phyloP scores from a whole-genome alignment of 2,797 vertebrate genomes.

The Netta rufina region DNA sequence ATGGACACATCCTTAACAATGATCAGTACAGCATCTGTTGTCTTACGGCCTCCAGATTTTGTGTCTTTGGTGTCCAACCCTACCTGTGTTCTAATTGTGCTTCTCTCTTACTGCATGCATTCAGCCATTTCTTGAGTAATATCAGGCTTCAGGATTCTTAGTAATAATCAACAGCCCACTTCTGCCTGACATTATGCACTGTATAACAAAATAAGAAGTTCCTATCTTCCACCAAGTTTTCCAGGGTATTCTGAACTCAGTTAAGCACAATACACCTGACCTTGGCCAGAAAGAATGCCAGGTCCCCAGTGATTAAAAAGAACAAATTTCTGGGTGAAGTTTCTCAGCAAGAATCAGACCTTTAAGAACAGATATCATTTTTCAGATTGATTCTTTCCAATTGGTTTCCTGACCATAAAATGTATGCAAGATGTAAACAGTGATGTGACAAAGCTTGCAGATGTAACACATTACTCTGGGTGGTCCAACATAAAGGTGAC shows the following conservation, averaged over 20 bases:
- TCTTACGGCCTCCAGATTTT: fast-evolving
- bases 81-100: background rate
- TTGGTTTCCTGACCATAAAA: background rate
- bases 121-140: background rate
- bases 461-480: background rate
- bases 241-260: background rate
- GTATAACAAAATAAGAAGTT: background rate
- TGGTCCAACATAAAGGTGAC: background rate
- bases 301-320: background rate
- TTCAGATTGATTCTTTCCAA: background rate
- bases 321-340: background rate
- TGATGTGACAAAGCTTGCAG: background rate
- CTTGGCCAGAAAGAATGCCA: background rate
- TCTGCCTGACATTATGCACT: background rate
- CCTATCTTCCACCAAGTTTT: background rate
- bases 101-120: background rate
- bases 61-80: background rate
- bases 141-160: background rate
- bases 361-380: background rate
- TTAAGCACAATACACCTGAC: background rate
- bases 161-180: background rate
- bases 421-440: background rate
- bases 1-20: background rate
- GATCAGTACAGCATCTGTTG: background rate
- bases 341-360: background rate